A percentile compares a stretch with the other conserved stretches of the same genome.
These are phyloP conservation scores for Nasonia oneida DNA, from an alignment of 2,888 invertebrate genomes.

Conservation along the genomic window DNA sequence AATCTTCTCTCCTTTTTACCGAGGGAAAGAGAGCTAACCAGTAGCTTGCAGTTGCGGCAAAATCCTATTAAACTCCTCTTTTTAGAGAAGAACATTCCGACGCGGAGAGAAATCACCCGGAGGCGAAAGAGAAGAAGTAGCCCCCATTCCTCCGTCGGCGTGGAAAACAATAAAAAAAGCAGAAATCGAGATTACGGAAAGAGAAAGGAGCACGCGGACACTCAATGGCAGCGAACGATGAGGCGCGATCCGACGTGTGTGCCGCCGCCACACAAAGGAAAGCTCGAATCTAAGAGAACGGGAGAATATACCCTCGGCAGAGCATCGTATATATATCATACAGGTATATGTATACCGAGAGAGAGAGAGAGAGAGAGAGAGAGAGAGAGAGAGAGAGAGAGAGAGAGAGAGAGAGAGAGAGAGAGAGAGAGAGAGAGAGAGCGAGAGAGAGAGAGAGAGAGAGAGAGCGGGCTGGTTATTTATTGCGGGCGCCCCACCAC, in stretches of 20 bases:
- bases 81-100: slow-evolving; percentile 19
- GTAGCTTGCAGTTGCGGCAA: background rate
- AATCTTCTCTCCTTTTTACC: background rate
- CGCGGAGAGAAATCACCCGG: slow-evolving; percentile 10
- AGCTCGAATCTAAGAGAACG: slow-evolving; percentile 21
- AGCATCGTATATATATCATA: background rate
- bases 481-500: slow-evolving; percentile 66
- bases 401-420: background rate
- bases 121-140: background rate
- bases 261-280: slow-evolving; percentile 4
- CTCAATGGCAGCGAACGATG: slow-evolving; percentile 32
- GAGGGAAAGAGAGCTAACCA: background rate
- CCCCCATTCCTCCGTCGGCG: background rate
- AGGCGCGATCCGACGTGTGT: slow-evolving; percentile 24
- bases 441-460: background rate
- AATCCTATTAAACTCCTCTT: slow-evolving; percentile 36
- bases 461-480: slow-evolving; percentile 66
- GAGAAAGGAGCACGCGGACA: slow-evolving; percentile 10
- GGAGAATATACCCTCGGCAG: background rate
- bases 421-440: background rate
- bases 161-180: slow-evolving; percentile 31
- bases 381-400: background rate
- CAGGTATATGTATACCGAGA: background rate
- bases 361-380: background rate
- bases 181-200: slow-evolving; percentile 29